Evolutionary conservation across 2,113 vertebrate genomes (phyloP), one percentile per base, ranked within the genome.

Genomic region (Grantiella picta): DNA sequence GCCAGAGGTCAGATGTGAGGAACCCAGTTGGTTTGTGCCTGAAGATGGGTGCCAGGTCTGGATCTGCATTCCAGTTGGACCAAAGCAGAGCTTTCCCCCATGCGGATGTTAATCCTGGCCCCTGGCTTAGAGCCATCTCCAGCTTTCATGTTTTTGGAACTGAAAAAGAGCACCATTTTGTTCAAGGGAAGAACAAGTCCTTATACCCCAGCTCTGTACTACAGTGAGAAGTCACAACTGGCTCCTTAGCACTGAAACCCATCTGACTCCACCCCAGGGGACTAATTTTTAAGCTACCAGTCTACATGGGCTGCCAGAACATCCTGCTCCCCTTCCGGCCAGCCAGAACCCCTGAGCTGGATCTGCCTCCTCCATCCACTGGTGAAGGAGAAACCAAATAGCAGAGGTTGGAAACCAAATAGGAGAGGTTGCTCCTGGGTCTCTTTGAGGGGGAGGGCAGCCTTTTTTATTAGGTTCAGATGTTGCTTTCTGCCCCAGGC

Each of bases 381-480:
- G 40, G 40, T 69, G 90, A 59, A 82, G 54, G 63, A 89, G 79
- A 65, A 92, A 78, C 86, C 63, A 66, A 90, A 47, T 4, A 72
- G 72, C 75, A 79, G 59, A 84, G 64, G 57, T 38, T 83, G 68
- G 85, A 71, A 96, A 89, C 83, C 72, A 70, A 91, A 83, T 50
- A 89, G 78, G 49, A 89, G 77, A 73, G 63, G 73, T 87, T 92
- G 81, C 70, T 92, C 63, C 45, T 63, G 76, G 91, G 92, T 97
- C 82, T 73, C 75, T 71, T 54, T 57, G 79, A 49, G 78, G 89
- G 75, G 78, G 80, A 86, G 35, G 35, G 83, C 71, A 92, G 92
- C 76, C 28, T 70, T 90, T 90, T 92, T 85, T 82, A 95, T 97
- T 87, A 82, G 73, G 89, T 89, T 89, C 93, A 95, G 93, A 94